Base-by-base conservation (phyloP, 2,888 invertebrate species). In the Caenorhabditis wallacei region DNA sequence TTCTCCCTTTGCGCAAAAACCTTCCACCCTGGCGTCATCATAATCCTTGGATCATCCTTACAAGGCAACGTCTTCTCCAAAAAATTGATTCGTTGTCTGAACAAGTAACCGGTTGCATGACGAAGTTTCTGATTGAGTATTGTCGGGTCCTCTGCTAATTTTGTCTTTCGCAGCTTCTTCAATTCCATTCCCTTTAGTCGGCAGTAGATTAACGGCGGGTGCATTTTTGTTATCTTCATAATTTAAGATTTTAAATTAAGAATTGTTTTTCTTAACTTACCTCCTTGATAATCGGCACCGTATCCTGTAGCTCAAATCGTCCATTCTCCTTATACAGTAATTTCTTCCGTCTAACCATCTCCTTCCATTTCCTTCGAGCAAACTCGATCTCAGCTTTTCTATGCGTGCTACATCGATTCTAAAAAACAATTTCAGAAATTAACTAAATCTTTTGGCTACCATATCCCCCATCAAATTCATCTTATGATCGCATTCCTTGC, bases 61-160 rank as follows among this genome's bases (percentile, higher is more conserved):
- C 69, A 78, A 16, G 78, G 78, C 26, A 78, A 40, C n/a, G 69
- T 63, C 56, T 61, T 61, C 48, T 78, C 78, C 22, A 78, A 40
- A 24, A 63, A 63, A n/a, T 69, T 53, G 18, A 71, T 59, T 30
- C 82, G 53, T 53, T 57, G 53, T 46, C 51, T 20, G 54, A 66
- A 18, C 59, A 82, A 13, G 20, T 71, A 72, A 8, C 10, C 35
- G n/a, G 43, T 72, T 5, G 72, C 72, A 13, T 56, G 22, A 0
- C 26, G 11, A 0, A 26, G 18, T 13, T 63, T 63, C 30, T 3
- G 30, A 8, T 30, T 30, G 4, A 30, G 8, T 20, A 11, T 20
- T 16, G n/a, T 40, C 30, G 3, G 22, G n/a, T 35, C 13, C 5
- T 35, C 40, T 0, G 71, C 24, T 3, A 37, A 18, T 18, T 26